These are phyloP conservation scores for Micrasema longulum DNA, from an alignment of 1,140 invertebrate species.

Conservation along the genomic window DNA sequence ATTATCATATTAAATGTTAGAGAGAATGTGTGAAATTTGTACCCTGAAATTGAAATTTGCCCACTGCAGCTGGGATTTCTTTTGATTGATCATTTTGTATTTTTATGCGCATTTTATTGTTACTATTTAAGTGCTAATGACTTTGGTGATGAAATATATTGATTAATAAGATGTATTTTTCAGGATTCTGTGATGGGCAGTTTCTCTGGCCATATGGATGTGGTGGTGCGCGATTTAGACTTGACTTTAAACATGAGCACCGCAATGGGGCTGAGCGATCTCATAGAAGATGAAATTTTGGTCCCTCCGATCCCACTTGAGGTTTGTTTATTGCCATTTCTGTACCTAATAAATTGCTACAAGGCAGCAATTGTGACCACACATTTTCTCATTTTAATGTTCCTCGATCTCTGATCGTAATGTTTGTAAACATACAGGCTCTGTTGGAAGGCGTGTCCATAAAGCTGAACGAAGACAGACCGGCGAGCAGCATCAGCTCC, in stretches of 20 bases:
- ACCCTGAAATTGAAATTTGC: too few species aligned
- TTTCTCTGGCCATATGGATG: constrained; percentile 67
- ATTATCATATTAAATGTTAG: too few species aligned
- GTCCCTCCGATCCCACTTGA: constrained; percentile 82
- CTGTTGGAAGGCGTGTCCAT: constrained; percentile 77
- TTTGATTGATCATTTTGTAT: too few species aligned
- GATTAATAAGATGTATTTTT: too few species aligned
- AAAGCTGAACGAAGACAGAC: constrained; percentile 83
- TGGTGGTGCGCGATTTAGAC: constrained; percentile 75
- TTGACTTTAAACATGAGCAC: constrained; percentile 85
- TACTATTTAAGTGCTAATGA: too few species aligned
- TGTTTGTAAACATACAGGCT: constrained; percentile 70
- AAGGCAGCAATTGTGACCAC: background rate
- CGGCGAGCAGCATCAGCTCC: constrained; percentile 83
- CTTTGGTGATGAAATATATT: too few species aligned
- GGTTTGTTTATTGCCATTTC: constrained; percentile 65
- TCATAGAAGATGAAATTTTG: constrained; percentile 88
- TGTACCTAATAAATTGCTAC: too few species aligned
- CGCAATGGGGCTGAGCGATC: constrained; percentile 80
- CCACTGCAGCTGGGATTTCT: too few species aligned
- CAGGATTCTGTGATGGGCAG: constrained; percentile 52
- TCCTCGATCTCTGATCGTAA: background rate
- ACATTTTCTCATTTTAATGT: too few species aligned
- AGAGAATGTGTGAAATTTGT: too few species aligned
- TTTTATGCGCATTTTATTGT: too few species aligned